Percentiles rank a stretch among this genome's conserved stretches.
Evolutionary conservation across 1,140 invertebrate species (phyloP).

Genomic region (Riptortus pedestris): DNA sequence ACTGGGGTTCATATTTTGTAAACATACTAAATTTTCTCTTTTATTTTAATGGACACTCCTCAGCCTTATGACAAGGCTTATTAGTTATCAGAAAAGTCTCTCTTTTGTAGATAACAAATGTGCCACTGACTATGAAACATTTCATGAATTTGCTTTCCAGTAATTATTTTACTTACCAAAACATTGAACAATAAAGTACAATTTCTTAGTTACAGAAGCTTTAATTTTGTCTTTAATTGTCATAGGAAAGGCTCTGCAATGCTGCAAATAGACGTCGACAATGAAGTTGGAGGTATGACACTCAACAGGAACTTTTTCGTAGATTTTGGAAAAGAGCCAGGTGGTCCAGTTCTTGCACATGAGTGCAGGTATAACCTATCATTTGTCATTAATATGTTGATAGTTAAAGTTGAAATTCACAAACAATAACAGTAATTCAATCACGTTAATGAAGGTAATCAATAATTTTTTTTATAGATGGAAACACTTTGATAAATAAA

Average conservation of each 20-base stretch:
- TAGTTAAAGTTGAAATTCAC: not conserved
- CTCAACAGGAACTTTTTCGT: conserved; percentile 83
- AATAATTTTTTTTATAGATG: not conserved
- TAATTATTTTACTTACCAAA: not conserved
- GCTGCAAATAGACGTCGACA: conserved; percentile 75
- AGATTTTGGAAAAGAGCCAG: conserved; percentile 81
- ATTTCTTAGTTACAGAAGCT: not conserved
- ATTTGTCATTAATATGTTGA: not conserved
- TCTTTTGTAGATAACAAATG: no score
- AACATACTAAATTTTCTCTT: no score
- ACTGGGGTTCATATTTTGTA: no score
- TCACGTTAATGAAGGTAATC: no score
- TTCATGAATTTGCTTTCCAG: no score
- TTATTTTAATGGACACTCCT: no score
- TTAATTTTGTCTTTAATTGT: conserved; percentile 20
- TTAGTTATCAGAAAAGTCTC: no score
- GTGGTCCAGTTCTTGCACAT: conserved; percentile 81
- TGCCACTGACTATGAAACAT: no score
- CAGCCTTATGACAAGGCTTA: no score
- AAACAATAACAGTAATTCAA: not conserved
- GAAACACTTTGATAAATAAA: not conserved
- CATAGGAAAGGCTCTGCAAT: conserved; percentile 66
- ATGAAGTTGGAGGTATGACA: conserved; percentile 72
- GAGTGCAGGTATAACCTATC: conserved; percentile 66
- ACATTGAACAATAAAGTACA: not conserved